Percentiles rank a stretch among this genome's conserved stretches.
Conservation (phyloP, 2,888 invertebrate species). For the Cataglyphis livida region DNA sequence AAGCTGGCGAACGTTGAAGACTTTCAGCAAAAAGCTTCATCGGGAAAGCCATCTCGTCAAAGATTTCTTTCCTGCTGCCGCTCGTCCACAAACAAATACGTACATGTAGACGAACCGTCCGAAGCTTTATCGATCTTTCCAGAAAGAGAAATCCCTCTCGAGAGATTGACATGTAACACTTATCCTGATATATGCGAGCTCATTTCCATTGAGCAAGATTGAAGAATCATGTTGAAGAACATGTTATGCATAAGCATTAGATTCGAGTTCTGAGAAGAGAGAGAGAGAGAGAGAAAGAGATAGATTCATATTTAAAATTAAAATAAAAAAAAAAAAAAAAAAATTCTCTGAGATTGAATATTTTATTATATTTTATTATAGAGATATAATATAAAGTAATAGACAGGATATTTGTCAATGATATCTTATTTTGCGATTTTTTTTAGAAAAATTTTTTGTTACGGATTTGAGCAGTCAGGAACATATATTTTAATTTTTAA, state of each 20-base stretch:
- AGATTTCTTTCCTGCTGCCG: constrained; percentile 47
- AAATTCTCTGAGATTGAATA: not conserved
- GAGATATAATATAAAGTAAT: not conserved
- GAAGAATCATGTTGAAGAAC: constrained; percentile 36
- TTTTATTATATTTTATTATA: not conserved
- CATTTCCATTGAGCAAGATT: constrained; percentile 47
- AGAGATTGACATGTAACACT: constrained; percentile 45
- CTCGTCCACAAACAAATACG: constrained; percentile 31
- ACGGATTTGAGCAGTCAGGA: not conserved
- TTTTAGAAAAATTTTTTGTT: not conserved
- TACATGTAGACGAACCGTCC: constrained; percentile 28
- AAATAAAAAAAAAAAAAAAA: constrained; percentile 16
- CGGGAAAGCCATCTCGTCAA: constrained; percentile 56
- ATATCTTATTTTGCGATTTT: not conserved
- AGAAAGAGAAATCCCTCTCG: constrained; percentile 41
- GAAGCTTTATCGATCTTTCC: constrained; percentile 42
- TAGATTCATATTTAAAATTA: constrained; percentile 8
- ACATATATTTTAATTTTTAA: not conserved
- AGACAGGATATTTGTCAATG: not conserved
- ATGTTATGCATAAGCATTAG: constrained; percentile 31
- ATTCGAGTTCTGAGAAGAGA: not conserved
- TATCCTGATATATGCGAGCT: constrained; percentile 46
- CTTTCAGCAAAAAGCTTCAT: constrained; percentile 50
- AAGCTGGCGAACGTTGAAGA: constrained; percentile 51
- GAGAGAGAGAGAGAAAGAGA: too few relatives aligned